Conservation (phyloP, 1,140 invertebrate genomes). For the Drosophila jambulina region DNA sequence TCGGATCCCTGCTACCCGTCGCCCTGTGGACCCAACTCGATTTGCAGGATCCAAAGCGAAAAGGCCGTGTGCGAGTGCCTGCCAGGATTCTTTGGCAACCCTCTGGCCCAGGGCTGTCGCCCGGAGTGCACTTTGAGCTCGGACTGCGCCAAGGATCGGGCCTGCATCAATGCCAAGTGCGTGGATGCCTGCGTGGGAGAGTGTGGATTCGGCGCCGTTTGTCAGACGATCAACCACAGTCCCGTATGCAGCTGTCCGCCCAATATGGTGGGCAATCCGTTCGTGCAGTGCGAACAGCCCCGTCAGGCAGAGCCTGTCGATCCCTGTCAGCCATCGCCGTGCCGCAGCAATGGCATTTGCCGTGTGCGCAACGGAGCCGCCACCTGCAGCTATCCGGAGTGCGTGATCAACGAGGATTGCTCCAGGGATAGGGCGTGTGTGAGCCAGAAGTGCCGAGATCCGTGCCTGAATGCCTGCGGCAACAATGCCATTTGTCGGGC, state of each 20-base stretch:
- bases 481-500: slow-evolving; percentile 93
- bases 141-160: slow-evolving; percentile 91
- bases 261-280: slow-evolving; percentile 90
- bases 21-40: slow-evolving; percentile 90
- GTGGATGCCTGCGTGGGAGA: slow-evolving; percentile 92
- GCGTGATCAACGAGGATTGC: slow-evolving; percentile 94
- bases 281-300: slow-evolving; percentile 88
- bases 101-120: slow-evolving; percentile 89
- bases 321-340: slow-evolving; percentile 93
- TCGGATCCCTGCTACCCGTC: slow-evolving; percentile 89
- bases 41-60: slow-evolving; percentile 87
- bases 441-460: slow-evolving; percentile 92
- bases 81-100: slow-evolving; percentile 92
- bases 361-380: slow-evolving; percentile 89
- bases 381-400: slow-evolving; percentile 93
- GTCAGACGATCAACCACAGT: slow-evolving; percentile 90
- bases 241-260: slow-evolving; percentile 90
- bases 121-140: slow-evolving; percentile 92
- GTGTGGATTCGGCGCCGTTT: slow-evolving; percentile 87
- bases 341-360: slow-evolving; percentile 92
- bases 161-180: slow-evolving; percentile 93
- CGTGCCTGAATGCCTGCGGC: slow-evolving; percentile 92
- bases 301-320: slow-evolving; percentile 86
- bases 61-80: slow-evolving; percentile 89
- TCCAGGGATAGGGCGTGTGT: slow-evolving; percentile 92